Percentiles rank a stretch among this genome's conserved stretches.
Evolutionary conservation across 2,888 invertebrate genomes (phyloP).

Genomic region (Malthinus seriepunctatus): DNA sequence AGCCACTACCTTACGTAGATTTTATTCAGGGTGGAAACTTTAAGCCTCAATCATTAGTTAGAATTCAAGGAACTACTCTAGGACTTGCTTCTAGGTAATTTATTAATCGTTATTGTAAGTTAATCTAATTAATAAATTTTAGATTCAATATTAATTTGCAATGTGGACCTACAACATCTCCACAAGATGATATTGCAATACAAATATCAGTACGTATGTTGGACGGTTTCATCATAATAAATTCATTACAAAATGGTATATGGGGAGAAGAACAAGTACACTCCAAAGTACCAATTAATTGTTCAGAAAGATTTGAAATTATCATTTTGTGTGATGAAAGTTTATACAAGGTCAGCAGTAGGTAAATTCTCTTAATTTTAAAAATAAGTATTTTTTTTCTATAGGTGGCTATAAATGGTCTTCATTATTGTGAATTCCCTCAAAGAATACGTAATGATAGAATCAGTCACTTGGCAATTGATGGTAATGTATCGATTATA

Average conservation of each 20-base stretch:
- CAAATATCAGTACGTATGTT: conserved; percentile 67
- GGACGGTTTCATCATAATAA: conserved; percentile 62
- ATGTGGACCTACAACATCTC: conserved; percentile 71
- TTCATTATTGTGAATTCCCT: conserved; percentile 76
- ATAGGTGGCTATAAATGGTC: conserved; percentile 78
- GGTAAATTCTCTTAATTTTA: neutral
- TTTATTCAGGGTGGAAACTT: conserved; percentile 66
- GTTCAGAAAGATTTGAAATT: conserved; percentile 72
- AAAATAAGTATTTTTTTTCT: conserved; percentile 25
- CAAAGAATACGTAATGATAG: conserved; percentile 70
- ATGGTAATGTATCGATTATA: conserved; percentile 73
- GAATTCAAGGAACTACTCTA: conserved; percentile 67
- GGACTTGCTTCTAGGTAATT: conserved; percentile 64
- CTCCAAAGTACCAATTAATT: conserved; percentile 62
- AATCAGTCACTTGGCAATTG: conserved; percentile 71
- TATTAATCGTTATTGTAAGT: neutral
- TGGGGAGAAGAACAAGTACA: conserved; percentile 66
- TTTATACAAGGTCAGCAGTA: conserved; percentile 37
- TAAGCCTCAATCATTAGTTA: conserved; percentile 71
- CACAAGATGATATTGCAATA: conserved; percentile 75
- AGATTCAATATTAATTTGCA: conserved; percentile 80
- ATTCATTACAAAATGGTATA: conserved; percentile 58
- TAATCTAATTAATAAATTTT: conserved; percentile 12
- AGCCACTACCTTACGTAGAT: conserved; percentile 73
- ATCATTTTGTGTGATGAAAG: conserved; percentile 68